Base-by-base conservation (phyloP, 2,113 vertebrate genomes). In the Colistium nudipinnis region DNA sequence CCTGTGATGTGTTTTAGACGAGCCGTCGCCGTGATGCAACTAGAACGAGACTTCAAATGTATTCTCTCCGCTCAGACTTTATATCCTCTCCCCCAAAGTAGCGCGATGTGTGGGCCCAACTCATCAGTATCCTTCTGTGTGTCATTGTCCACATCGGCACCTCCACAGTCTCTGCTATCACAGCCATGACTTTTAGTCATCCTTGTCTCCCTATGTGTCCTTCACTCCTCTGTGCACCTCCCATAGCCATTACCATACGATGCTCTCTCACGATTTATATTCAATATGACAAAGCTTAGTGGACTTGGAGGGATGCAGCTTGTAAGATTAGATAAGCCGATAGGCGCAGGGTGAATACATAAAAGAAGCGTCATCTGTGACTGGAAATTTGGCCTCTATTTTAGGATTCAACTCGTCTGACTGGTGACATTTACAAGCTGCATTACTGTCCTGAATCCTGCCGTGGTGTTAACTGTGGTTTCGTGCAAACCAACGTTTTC, bases 171-270 rank as follows among this genome's bases (percentile, higher is more conserved):
- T 55, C 22, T 14, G 74, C 78, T 70, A 24, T 72, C 75, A 82
- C 39, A n/a, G 44, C 62, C 69, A 80, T 64, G n/a, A 84, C 67
- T 55, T 81, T 79, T 39, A 86, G 66, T 83, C 67, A 70, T 78
- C 66, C 78, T 44, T 85, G 79, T 90, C 82, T 84, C 75, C 74
- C 82, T 81, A 41, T 66, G 68, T 90, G 84, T 86, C 75, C 75
- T 80, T 81, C 75, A 80, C 41, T 84, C 53, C 64, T 81, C 25
- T 70, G 70, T 71, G 35, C 70, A 70, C 59, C 52, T 65, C 65
- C 73, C 89, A 87, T 81, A 80, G 71, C 65, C 84, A 88, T 83
- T 44, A 60, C 69, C 84, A 83, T 80, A 80, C 57, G 73, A 47
- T 87, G 88, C 88, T 61, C 65, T 80, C n/a, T 78, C 63, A 82